Evolutionary conservation across 2,888 invertebrate species (phyloP).

Genomic region (Auanema sp.): DNA sequence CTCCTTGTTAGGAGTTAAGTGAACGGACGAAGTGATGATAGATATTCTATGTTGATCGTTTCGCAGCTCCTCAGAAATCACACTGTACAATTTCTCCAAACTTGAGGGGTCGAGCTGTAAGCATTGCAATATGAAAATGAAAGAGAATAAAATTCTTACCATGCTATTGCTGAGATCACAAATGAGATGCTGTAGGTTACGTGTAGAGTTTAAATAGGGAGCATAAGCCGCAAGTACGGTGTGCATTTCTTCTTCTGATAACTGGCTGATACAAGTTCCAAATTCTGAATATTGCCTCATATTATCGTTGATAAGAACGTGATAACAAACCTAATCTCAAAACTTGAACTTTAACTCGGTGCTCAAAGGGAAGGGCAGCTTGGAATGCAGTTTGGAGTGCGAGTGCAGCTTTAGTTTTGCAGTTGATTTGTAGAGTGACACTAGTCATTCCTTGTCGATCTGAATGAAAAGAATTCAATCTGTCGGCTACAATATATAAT

Average conservation of each 20-base stretch:
- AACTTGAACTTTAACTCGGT: slow-evolving; percentile 7
- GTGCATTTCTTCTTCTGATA: slow-evolving; percentile 2
- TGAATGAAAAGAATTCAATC: neutral
- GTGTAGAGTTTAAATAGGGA: slow-evolving; percentile 12
- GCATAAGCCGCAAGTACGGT: slow-evolving; percentile 13
- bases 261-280: slow-evolving; percentile 6
- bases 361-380: slow-evolving; percentile 19
- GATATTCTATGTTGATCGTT: slow-evolving; percentile 13
- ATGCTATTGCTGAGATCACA: slow-evolving; percentile 14
- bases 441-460: slow-evolving; percentile 11
- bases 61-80: slow-evolving; percentile 12
- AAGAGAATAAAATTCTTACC: neutral
- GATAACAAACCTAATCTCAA: slow-evolving; percentile 15
- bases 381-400: slow-evolving; percentile 21
- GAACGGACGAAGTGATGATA: slow-evolving; percentile 1
- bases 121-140: neutral
- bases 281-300: slow-evolving; percentile 8
- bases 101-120: slow-evolving; percentile 11
- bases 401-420: slow-evolving; percentile 14
- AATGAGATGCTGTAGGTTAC: slow-evolving; percentile 13
- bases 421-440: slow-evolving; percentile 18
- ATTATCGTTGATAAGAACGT: neutral
- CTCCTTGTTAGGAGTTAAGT: slow-evolving; percentile 3
- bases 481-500: neutral
- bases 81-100: slow-evolving; percentile 15